These are phyloP conservation scores for Bombus soroeensis DNA, from an alignment of 1,140 invertebrate genomes.

Conservation along the genomic window DNA sequence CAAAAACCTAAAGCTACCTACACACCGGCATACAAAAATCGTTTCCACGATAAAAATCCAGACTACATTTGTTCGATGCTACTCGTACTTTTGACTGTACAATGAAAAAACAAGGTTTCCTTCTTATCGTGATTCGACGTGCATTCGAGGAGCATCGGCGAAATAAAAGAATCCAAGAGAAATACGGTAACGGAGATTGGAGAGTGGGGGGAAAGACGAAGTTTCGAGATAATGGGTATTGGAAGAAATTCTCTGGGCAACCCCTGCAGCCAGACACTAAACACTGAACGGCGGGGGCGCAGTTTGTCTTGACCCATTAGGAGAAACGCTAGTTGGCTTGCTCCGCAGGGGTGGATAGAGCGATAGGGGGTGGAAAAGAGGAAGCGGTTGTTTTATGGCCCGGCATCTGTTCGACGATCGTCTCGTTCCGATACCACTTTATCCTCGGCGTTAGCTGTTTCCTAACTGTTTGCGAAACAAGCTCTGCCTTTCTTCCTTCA, in stretches of 20 bases:
- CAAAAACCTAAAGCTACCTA: too few species aligned
- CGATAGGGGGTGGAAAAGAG: slow-evolving; percentile 77
- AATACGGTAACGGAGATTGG: slow-evolving; percentile 36
- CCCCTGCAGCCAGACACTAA: slow-evolving; percentile 74
- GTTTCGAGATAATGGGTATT: slow-evolving; percentile 75
- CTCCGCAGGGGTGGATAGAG: slow-evolving; percentile 68
- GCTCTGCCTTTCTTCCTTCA: slow-evolving; percentile 55
- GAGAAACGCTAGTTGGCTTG: slow-evolving; percentile 82
- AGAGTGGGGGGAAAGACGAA: slow-evolving; percentile 41
- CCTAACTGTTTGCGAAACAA: slow-evolving; percentile 83
- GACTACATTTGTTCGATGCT: not conserved
- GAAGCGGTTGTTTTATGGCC: slow-evolving; percentile 82
- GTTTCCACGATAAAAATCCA: too few species aligned
- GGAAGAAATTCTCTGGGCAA: slow-evolving; percentile 73
- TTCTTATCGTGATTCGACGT: slow-evolving; percentile 44
- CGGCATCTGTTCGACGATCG: slow-evolving; percentile 84
- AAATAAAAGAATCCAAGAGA: slow-evolving; percentile 45
- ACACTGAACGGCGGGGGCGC: slow-evolving; percentile 78
- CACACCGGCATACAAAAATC: too few species aligned
- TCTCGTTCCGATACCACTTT: slow-evolving; percentile 84
- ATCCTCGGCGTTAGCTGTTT: slow-evolving; percentile 82
- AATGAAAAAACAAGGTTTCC: not conserved
- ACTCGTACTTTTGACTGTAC: not conserved
- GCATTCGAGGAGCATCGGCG: slow-evolving; percentile 5
- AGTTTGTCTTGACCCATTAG: slow-evolving; percentile 83